Percentiles rank a stretch among this genome's conserved stretches.
Evolutionary conservation across 2,797 vertebrate genomes (phyloP).

Genomic region (Neosilurus hyrtlii): DNA sequence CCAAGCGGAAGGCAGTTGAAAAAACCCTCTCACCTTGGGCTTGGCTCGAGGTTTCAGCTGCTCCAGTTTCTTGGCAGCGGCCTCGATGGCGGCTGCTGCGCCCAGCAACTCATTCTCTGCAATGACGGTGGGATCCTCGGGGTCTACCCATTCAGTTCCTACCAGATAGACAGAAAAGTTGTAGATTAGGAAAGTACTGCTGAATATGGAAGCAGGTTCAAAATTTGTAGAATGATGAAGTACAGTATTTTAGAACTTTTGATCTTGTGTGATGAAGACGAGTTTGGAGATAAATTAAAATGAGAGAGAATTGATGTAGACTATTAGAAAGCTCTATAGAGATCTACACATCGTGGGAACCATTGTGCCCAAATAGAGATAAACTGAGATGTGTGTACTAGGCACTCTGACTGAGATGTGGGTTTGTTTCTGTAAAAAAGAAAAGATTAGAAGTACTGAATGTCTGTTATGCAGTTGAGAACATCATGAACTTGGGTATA

Average conservation of each 20-base stretch:
- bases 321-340: neutral
- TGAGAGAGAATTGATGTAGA: neutral
- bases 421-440: neutral
- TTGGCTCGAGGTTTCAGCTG: constrained; percentile 86
- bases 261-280: neutral
- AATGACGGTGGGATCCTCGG: constrained; percentile 86
- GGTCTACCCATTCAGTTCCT: constrained; percentile 89
- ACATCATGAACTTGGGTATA: too few species aligned
- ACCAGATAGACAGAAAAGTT: neutral
- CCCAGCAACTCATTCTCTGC: constrained; percentile 86
- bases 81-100: constrained; percentile 85
- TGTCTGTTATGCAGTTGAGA: neutral
- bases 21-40: constrained; percentile 76
- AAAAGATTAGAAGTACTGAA: neutral
- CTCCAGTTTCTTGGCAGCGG: constrained; percentile 87
- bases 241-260: neutral
- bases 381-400: neutral
- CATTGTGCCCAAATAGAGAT: neutral
- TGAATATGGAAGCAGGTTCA: neutral
- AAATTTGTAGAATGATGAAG: neutral
- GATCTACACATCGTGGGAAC: neutral
- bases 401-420: neutral
- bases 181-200: neutral
- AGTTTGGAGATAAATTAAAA: neutral
- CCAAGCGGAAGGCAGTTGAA: constrained; percentile 45